These are phyloP conservation scores for Sterrhoptilus dennistouni DNA, from an alignment of 2,113 vertebrate species.

Conservation along the genomic window DNA sequence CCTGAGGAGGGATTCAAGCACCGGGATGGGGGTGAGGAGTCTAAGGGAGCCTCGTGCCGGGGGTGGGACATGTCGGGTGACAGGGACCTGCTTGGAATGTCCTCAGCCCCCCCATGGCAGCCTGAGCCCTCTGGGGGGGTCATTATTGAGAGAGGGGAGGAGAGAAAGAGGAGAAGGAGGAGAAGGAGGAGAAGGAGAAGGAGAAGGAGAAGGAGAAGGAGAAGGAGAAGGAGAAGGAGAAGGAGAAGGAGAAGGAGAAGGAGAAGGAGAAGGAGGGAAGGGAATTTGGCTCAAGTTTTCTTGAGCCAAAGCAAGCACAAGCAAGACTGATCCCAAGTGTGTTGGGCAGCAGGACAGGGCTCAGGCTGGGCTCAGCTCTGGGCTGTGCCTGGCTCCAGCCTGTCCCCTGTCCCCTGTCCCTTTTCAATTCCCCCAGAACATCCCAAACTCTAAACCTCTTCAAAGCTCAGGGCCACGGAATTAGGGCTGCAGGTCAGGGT, in stretches of 20 bases:
- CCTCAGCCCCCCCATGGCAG: background rate
- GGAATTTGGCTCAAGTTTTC: background rate
- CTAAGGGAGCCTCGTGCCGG: background rate
- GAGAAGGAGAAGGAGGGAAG: too few species aligned
- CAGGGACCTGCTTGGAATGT: background rate
- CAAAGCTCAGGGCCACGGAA: rapidly evolving
- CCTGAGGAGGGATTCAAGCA: background rate
- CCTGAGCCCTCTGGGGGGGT: background rate
- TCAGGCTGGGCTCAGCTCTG: background rate
- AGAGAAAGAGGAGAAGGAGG: too few species aligned
- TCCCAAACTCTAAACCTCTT: background rate
- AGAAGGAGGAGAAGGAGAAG: background rate
- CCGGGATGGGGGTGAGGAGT: rapidly evolving
- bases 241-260: background rate
- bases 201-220: background rate
- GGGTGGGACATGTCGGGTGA: background rate
- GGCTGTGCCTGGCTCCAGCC: background rate
- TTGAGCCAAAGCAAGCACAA: background rate
- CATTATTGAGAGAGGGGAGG: background rate
- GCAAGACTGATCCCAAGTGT: background rate
- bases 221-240: too few species aligned
- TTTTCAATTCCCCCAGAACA: background rate
- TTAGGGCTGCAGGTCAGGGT: background rate
- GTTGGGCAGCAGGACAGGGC: background rate
- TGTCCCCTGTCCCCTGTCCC: background rate